phyloP scores from a whole-genome alignment of 2,888 invertebrate genomes.

The Conchocele bisecta region DNA sequence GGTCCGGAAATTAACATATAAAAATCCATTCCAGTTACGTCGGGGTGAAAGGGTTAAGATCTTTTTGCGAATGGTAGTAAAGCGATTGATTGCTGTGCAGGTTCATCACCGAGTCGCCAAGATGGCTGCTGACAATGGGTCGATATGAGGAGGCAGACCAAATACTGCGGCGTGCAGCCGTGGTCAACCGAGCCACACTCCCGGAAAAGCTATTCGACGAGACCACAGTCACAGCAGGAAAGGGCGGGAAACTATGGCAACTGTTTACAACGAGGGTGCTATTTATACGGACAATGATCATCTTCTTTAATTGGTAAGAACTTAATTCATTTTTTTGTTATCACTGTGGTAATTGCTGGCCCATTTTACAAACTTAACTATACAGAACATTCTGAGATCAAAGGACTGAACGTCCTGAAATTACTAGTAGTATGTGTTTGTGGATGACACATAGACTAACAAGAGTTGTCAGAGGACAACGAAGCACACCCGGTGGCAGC shows the following conservation, averaged over 20 bases:
- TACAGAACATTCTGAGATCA: too few species aligned
- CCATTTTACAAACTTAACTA: not conserved
- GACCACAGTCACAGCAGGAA: conserved; percentile 36
- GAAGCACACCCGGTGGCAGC: too few species aligned
- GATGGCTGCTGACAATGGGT: conserved; percentile 62
- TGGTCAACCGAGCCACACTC: conserved; percentile 51
- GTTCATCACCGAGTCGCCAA: conserved; percentile 59
- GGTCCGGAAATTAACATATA: too few species aligned
- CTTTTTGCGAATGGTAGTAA: too few species aligned
- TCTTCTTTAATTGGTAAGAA: conserved; percentile 63
- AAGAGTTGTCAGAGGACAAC: too few species aligned
- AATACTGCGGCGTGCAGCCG: conserved; percentile 52
- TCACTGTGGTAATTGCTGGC: not conserved
- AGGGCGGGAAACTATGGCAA: conserved; percentile 62
- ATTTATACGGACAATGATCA: conserved; percentile 58
- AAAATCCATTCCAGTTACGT: too few species aligned
- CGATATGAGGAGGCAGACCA: conserved; percentile 46
- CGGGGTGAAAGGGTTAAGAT: too few species aligned
- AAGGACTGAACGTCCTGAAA: too few species aligned
- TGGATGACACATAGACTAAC: too few species aligned
- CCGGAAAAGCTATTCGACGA: conserved; percentile 46
- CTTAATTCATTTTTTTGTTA: not conserved
- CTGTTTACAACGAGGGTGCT: conserved; percentile 59
- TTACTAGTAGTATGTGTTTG: too few species aligned
- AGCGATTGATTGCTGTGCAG: too few species aligned